Percentiles rank a stretch among this genome's conserved stretches.
These are phyloP conservation scores for Sarcophaga peregrina DNA, from an alignment of 1,140 invertebrate genomes.

Conservation along the genomic window DNA sequence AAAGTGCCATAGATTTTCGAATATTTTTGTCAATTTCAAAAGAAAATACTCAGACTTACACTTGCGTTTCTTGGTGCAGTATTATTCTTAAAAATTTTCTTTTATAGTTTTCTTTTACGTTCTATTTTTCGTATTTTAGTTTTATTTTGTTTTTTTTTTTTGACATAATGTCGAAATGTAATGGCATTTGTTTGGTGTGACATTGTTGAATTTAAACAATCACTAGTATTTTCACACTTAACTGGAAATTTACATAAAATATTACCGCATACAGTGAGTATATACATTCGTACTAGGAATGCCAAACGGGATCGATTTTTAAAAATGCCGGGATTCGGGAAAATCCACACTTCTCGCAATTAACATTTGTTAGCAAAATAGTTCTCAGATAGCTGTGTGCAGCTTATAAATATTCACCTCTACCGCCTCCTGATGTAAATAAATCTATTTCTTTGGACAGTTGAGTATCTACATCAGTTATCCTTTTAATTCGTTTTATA, in stretches of 20 bases:
- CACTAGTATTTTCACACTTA: slow-evolving; percentile 44
- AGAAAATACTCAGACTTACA: not conserved
- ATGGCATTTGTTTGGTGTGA: slow-evolving; percentile 29
- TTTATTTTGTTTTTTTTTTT: not conserved
- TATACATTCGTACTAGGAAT: too few relatives aligned
- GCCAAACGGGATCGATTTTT: too few relatives aligned
- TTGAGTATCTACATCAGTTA: too few relatives aligned
- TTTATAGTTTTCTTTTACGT: not conserved
- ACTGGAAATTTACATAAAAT: slow-evolving; percentile 42
- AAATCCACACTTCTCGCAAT: too few relatives aligned
- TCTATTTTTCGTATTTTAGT: not conserved
- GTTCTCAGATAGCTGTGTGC: too few relatives aligned
- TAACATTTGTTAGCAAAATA: too few relatives aligned
- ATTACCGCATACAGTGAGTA: slow-evolving; percentile 29
- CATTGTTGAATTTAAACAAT: slow-evolving; percentile 43
- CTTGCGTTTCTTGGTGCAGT: not conserved
- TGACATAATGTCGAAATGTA: not conserved
- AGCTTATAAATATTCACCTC: too few relatives aligned
- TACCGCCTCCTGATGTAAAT: too few relatives aligned
- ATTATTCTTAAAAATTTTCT: not conserved
- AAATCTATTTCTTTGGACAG: too few relatives aligned
- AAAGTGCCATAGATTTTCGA: not conserved
- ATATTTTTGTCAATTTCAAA: slow-evolving; percentile 7
- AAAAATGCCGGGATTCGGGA: too few relatives aligned
- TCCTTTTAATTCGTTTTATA: too few relatives aligned